A percentile compares a stretch with the other conserved stretches of the same genome.
Evolutionary conservation across 1,140 invertebrate species (phyloP).

Genomic region (Drosophila tsacasi): DNA sequence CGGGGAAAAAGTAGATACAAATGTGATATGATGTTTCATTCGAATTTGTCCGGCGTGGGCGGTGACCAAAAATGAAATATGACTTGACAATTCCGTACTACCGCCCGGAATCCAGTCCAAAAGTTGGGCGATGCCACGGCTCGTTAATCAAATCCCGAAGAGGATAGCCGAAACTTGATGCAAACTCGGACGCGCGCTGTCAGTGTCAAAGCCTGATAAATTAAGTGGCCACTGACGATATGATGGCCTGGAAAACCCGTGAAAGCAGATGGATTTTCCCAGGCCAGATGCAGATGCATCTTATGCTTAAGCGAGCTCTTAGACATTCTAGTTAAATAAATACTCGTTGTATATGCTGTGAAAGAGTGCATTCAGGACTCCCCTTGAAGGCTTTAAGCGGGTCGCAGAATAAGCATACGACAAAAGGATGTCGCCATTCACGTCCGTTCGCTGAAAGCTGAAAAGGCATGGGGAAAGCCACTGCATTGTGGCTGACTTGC

Average conservation of each 20-base stretch:
- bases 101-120: slow-evolving; percentile 26
- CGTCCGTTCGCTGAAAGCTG: slow-evolving; percentile 11
- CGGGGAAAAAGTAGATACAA: slow-evolving; percentile 41
- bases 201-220: slow-evolving; percentile 61
- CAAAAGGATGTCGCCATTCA: slow-evolving; percentile 32
- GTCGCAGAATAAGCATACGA: slow-evolving; percentile 20
- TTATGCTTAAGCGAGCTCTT: slow-evolving; percentile 8
- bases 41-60: slow-evolving; percentile 63
- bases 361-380: slow-evolving; percentile 28
- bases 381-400: slow-evolving; percentile 11
- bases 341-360: neutral
- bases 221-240: slow-evolving; percentile 28
- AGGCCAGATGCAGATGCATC: slow-evolving; percentile 8
- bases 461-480: slow-evolving; percentile 10
- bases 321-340: slow-evolving; percentile 37
- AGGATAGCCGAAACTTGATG: slow-evolving; percentile 38
- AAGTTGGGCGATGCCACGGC: slow-evolving; percentile 37
- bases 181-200: slow-evolving; percentile 45
- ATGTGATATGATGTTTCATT: slow-evolving; percentile 74
- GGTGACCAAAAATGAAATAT: slow-evolving; percentile 74
- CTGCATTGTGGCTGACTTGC: slow-evolving; percentile 47
- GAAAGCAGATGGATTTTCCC: slow-evolving; percentile 14
- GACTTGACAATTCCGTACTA: slow-evolving; percentile 67
- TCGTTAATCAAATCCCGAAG: slow-evolving; percentile 56
- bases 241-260: slow-evolving; percentile 9